Evolutionary conservation across 2,888 invertebrate genomes (phyloP).

Genomic region (Xanthorhoe spadicearia): DNA sequence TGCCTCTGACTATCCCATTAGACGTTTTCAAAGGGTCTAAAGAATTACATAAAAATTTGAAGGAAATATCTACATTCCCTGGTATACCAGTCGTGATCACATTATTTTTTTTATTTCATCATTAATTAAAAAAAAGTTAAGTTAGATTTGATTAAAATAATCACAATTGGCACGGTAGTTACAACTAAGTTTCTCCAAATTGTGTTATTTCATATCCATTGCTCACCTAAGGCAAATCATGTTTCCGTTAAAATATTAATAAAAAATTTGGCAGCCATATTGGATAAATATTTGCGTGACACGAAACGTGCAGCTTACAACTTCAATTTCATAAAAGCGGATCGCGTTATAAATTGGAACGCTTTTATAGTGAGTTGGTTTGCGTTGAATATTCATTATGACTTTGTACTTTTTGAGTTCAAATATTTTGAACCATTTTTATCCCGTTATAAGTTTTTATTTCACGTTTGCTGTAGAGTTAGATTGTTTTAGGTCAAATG

Average conservation of each 20-base stretch:
- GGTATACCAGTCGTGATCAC: no score
- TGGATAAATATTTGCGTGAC: constrained; percentile 24
- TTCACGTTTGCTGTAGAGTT: no score
- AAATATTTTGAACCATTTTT: constrained; percentile 14
- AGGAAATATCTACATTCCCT: no score
- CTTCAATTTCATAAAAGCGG: constrained; percentile 27
- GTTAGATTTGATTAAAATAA: no score
- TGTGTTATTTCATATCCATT: not conserved
- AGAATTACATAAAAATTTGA: no score
- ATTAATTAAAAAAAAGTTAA: no score
- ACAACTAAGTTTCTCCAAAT: not conserved
- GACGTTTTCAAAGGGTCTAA: no score
- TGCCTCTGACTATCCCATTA: no score
- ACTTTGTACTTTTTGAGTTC: constrained; percentile 29
- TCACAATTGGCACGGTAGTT: no score
- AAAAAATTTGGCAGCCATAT: constrained; percentile 7
- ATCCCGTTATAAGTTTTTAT: not conserved
- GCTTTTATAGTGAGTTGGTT: constrained; percentile 25
- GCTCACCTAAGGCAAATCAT: not conserved
- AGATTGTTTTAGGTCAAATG: no score
- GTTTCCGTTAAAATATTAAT: not conserved
- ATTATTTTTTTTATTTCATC: no score
- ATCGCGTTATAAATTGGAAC: constrained; percentile 16
- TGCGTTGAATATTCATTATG: constrained; percentile 19
- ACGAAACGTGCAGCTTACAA: constrained; percentile 18